Evolutionary conservation across 2,113 vertebrate genomes (phyloP), one percentile per base, ranked within the genome.

Genomic region (Pionites leucogaster): DNA sequence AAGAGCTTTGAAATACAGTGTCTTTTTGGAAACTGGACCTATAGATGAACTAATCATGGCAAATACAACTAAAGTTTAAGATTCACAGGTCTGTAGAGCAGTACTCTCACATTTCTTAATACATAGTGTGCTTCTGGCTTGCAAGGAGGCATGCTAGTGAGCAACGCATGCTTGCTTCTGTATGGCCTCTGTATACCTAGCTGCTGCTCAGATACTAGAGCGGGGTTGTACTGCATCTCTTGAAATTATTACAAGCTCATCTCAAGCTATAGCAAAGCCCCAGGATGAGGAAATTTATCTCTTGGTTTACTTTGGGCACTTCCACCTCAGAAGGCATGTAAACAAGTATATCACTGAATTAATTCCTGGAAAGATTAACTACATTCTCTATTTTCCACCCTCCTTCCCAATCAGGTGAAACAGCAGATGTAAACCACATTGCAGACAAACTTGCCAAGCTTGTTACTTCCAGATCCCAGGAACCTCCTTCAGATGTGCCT

Each of bases 371-470:
- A 78, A 86, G 42, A 53, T 59, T 78, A 86, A 90, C 42, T n/a
- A 27, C n/a, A 3, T 10, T 16, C 47, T 69, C 68, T 86, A n/a
- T 92, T 82, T 90, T 55, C 19, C 64, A 62, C 17, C 39, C 20
- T 82, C 42, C 37, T 74, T 63, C 60, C 47, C 71, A 75, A 59
- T 47, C 53, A 95, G 93, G 78, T 75, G 82, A 90, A 74, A 74
- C 37, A 52, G 52, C 77, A 92, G 67, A 86, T 47, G 77, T 90
- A 49, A 74, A 47, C 55, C 71, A 47, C 62, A 79, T 86, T 64
- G 90, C 90, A 53, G 90, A 92, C 77, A 92, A 90, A 52, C 90
- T 95, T n/a, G 82, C 72, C 62, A 47, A 69, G 60, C 71, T 95
- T 52, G 86, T 92, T 64, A 59, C 86, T 64, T 78, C 67, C 44